Evolutionary conservation across 2,888 invertebrate genomes (phyloP), one percentile per base, ranked within the genome.

Genomic region (Idaea straminata): DNA sequence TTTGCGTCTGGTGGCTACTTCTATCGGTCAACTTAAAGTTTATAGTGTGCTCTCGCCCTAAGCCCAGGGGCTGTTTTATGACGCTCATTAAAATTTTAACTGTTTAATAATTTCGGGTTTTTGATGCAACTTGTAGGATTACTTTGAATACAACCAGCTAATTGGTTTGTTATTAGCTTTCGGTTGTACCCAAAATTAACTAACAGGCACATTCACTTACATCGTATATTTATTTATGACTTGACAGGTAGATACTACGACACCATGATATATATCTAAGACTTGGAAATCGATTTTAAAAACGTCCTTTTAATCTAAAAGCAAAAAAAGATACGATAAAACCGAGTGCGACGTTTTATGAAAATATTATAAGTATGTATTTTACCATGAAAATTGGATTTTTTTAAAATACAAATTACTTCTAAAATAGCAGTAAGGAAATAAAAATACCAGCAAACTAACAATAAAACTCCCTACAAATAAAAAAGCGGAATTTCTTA

Each of bases 31-130:
- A 47, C 13, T 47, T 10, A 13, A 10, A 47, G 10, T 47, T 47
- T 10, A 0, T 13, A 7, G 47, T 47, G 13, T 47, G 13, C 47
- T 59, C 10, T 34, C 16, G 15, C 5, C 6, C 58, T 25, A 59
- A 16, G 25, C 59, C 59, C 10, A 34, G 76, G 76, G 76, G 74
- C 72, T 70, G 75, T 69, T 76, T 77, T 79, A 77, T 75, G 74
- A 74, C 73, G 71, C 74, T 76, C 79, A 77, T 80, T 76, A 79
- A 74, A 78, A 74, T 76, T 78, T 75, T 71, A 78, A 78, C 75
- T 72, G 72, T 70, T 68, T 66, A 72, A 73, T 69, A 72, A 70
- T 70, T 73, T 70, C 61, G 62, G 25, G 72, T 66, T 70, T 68
- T 70, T 69, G 72, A 71, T 75, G 75, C 74, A 75, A 66, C 72